phyloP scores from a whole-genome alignment of 2,888 invertebrate genomes.

The Oxycera nigricornis region DNA sequence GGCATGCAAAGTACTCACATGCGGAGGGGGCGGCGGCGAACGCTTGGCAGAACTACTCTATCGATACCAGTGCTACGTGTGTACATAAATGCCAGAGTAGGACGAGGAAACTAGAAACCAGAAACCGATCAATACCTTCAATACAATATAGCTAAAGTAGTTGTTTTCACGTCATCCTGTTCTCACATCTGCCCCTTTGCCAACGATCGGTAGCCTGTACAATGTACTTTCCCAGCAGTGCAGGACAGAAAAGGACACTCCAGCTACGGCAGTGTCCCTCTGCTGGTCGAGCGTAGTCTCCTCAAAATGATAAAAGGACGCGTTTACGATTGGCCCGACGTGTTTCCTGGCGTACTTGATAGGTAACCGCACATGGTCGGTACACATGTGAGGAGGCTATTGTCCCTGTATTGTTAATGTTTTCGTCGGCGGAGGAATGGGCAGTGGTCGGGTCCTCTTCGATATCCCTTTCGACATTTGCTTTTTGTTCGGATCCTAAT shows the following conservation, averaged over 20 bases:
- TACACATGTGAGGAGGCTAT: slow-evolving; percentile 26
- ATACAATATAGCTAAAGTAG: not conserved
- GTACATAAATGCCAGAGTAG: not conserved
- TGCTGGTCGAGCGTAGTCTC: slow-evolving; percentile 20
- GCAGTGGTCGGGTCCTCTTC: slow-evolving; percentile 13
- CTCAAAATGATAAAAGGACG: not conserved
- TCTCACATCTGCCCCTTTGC: not conserved
- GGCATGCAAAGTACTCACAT: slow-evolving; percentile 10
- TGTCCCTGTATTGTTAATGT: slow-evolving; percentile 33
- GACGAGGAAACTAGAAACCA: slow-evolving; percentile 14
- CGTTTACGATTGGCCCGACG: slow-evolving; percentile 36
- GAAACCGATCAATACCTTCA: slow-evolving; percentile 36
- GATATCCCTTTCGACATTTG: slow-evolving; percentile 28
- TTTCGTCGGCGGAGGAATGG: not conserved
- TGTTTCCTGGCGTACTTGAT: slow-evolving; percentile 20
- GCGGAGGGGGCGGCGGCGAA: slow-evolving; percentile 15
- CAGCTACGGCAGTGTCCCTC: slow-evolving; percentile 15
- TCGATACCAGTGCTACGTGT: not conserved
- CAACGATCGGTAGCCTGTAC: not conserved
- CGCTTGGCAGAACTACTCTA: not conserved
- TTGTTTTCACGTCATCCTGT: slow-evolving; percentile 23
- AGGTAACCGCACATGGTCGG: slow-evolving; percentile 36
- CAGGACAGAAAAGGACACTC: slow-evolving; percentile 33
- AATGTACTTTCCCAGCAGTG: not conserved
- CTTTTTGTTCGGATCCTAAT: slow-evolving; percentile 32